Conservation (phyloP, 2,797 vertebrate species). For the Scomberomorus guttatus region DNA sequence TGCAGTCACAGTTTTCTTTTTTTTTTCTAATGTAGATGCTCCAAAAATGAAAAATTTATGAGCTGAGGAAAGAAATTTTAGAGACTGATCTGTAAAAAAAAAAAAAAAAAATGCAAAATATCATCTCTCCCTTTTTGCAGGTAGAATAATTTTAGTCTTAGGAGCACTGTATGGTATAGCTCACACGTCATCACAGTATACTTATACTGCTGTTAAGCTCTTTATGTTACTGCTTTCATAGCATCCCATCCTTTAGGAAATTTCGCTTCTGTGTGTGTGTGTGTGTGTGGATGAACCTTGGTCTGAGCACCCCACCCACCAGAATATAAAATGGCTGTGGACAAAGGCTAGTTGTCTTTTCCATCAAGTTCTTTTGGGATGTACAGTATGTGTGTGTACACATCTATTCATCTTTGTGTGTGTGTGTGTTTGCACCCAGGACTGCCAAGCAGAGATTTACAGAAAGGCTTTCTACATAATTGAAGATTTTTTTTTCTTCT, state of each 20-base stretch:
- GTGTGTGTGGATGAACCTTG: slow-evolving; percentile 28
- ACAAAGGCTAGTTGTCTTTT: slow-evolving; percentile 67
- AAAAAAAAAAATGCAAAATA: slow-evolving; percentile 32
- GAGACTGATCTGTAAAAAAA: slow-evolving; percentile 24
- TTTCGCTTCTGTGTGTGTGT: neutral
- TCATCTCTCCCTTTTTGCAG: slow-evolving; percentile 34
- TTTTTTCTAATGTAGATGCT: slow-evolving; percentile 4
- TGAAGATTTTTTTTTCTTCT: slow-evolving; percentile 73
- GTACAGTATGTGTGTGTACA: slow-evolving; percentile 29
- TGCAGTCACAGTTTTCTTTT: slow-evolving; percentile 10
- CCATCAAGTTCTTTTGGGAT: slow-evolving; percentile 56
- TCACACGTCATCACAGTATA: slow-evolving; percentile 2
- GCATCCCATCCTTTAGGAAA: neutral
- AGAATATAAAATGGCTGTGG: slow-evolving; percentile 33
- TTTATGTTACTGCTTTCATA: slow-evolving; percentile 9
- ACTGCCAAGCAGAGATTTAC: slow-evolving; percentile 81
- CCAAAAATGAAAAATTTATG: slow-evolving; percentile 66
- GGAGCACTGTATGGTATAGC: neutral
- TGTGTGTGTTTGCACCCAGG: neutral
- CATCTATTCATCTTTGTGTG: slow-evolving; percentile 30
- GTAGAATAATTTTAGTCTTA: slow-evolving; percentile 43
- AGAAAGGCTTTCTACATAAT: slow-evolving; percentile 87
- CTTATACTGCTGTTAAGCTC: neutral
- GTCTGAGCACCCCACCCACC: slow-evolving; percentile 38
- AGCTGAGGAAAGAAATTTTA: slow-evolving; percentile 45